Conservation (phyloP, 2,113 vertebrate genomes). For the Tragulus kanchil region DNA sequence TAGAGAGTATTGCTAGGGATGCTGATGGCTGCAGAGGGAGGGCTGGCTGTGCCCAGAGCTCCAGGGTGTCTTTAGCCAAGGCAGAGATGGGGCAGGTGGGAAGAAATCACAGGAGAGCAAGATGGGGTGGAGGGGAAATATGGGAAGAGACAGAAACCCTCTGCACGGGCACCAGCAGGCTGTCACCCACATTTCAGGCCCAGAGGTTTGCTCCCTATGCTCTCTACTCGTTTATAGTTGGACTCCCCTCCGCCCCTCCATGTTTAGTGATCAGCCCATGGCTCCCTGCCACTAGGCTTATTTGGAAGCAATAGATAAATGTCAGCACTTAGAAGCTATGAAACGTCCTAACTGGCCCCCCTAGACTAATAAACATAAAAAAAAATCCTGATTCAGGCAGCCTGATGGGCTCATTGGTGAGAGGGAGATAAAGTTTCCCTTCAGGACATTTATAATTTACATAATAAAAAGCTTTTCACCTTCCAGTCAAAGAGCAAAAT, state of each 20-base stretch:
- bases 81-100: background rate
- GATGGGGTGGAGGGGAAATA: too few species aligned
- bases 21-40: fast-evolving
- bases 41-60: background rate
- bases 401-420: conserved; percentile 64
- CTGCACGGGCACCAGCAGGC: fast-evolving
- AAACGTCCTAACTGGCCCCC: conserved; percentile 64
- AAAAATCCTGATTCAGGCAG: conserved; percentile 76
- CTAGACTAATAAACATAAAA: conserved; percentile 74
- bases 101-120: background rate
- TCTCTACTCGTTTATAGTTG: background rate
- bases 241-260: background rate
- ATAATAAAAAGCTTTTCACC: conserved; percentile 80
- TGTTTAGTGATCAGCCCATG: background rate
- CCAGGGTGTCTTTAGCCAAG: background rate
- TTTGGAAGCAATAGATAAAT: conserved; percentile 64
- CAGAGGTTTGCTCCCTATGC: background rate
- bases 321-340: conserved; percentile 68
- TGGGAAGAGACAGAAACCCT: background rate
- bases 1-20: background rate
- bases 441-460: conserved; percentile 77
- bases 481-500: conserved; percentile 77
- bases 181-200: background rate
- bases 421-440: conserved; percentile 78
- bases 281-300: conserved; percentile 64